A percentile compares a stretch with the other conserved stretches of the same genome.
phyloP scores from a whole-genome alignment of 2,797 vertebrate genomes.

The Eospalax fontanierii region DNA sequence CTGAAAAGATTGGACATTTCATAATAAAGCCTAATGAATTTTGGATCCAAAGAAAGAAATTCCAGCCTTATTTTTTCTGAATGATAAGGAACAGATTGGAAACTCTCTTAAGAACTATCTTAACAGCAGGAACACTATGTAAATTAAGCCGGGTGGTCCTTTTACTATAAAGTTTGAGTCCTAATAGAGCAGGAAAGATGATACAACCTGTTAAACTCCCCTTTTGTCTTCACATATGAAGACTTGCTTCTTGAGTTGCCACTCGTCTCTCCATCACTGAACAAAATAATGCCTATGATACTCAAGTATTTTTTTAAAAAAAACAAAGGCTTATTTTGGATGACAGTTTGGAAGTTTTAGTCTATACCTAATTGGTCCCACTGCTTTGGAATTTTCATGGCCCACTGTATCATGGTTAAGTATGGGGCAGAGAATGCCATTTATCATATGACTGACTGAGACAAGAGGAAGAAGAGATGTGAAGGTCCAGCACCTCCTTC shows the following conservation, averaged over 20 bases:
- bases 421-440: neutral
- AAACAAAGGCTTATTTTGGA: neutral
- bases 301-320: neutral
- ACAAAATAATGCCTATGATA: neutral
- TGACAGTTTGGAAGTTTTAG: neutral
- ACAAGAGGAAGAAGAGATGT: neutral
- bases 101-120: neutral
- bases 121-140: neutral
- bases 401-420: neutral
- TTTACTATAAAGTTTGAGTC: conserved; percentile 20
- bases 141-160: neutral
- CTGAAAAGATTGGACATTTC: neutral
- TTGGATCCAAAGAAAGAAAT: neutral
- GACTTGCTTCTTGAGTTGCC: neutral
- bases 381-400: neutral
- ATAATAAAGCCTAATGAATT: neutral
- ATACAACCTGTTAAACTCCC: neutral
- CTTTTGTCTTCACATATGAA: neutral
- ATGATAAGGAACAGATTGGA: neutral
- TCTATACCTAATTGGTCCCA: neutral
- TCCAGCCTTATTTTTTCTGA: neutral
- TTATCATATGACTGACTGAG: neutral
- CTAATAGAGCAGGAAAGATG: neutral
- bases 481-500: neutral
- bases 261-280: neutral